phyloP scores from a whole-genome alignment of 2,888 invertebrate species.

The Scaptomyza flava region DNA sequence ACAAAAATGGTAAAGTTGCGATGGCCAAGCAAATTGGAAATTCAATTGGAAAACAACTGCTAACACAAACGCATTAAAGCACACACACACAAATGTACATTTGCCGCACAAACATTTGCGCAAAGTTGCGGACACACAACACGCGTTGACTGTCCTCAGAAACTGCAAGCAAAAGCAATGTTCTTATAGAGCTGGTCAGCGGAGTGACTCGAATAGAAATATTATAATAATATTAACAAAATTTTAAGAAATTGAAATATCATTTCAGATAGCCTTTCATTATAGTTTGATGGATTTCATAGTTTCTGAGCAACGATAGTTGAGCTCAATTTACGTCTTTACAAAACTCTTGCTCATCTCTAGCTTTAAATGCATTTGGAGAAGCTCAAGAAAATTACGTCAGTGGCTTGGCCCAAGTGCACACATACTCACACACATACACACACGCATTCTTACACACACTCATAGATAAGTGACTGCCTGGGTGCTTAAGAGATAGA shows the following conservation, averaged over 20 bases:
- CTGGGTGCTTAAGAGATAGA: slow-evolving; percentile 71
- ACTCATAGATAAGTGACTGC: slow-evolving; percentile 66
- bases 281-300: neutral
- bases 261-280: too few species aligned
- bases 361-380: slow-evolving; percentile 68
- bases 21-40: slow-evolving; percentile 62
- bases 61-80: slow-evolving; percentile 31
- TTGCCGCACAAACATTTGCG: slow-evolving; percentile 64
- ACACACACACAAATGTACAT: slow-evolving; percentile 20
- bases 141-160: slow-evolving; percentile 58
- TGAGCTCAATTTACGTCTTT: neutral
- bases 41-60: slow-evolving; percentile 71
- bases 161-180: slow-evolving; percentile 4
- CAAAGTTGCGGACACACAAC: slow-evolving; percentile 56
- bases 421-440: slow-evolving; percentile 14
- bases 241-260: too few species aligned
- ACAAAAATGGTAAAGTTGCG: too few species aligned
- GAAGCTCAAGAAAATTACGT: slow-evolving; percentile 74
- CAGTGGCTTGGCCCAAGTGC: slow-evolving; percentile 65
- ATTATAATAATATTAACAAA: too few species aligned
- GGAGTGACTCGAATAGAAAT: neutral
- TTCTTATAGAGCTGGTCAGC: slow-evolving; percentile 19
- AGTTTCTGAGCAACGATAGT: neutral
- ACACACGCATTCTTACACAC: slow-evolving; percentile 1
- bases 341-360: slow-evolving; percentile 44